A percentile compares a stretch with the other conserved stretches of the same genome.
These are phyloP conservation scores for Cydia strobilella DNA, from an alignment of 1,140 invertebrate genomes.

Conservation along the genomic window DNA sequence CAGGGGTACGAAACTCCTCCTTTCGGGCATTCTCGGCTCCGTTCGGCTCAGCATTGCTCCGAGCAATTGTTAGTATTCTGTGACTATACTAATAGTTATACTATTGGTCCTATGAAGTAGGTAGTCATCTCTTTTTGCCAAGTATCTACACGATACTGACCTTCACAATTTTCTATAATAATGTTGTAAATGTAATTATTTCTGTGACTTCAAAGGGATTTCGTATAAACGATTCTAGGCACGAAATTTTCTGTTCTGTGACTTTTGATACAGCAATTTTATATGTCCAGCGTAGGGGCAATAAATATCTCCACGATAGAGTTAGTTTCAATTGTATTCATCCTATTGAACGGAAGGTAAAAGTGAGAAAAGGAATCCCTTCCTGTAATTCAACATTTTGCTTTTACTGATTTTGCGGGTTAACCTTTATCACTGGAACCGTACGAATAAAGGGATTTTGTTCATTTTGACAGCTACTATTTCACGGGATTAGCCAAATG, in stretches of 20 bases:
- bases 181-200: not conserved
- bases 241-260: conserved; percentile 8
- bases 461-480: too few relatives aligned
- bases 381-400: not conserved
- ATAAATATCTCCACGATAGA: not conserved
- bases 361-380: not conserved
- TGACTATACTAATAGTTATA: too few relatives aligned
- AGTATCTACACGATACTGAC: not conserved
- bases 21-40: too few relatives aligned
- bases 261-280: conserved; percentile 11
- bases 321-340: not conserved
- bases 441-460: not conserved
- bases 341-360: not conserved
- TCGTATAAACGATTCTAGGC: not conserved
- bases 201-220: not conserved
- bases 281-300: not conserved
- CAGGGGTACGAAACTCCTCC: too few relatives aligned
- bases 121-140: too few relatives aligned
- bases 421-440: not conserved
- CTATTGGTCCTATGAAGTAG: too few relatives aligned
- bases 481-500: too few relatives aligned
- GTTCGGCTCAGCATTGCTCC: too few relatives aligned
- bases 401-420: not conserved
- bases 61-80: too few relatives aligned
- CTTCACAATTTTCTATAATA: not conserved